phyloP scores from a whole-genome alignment of 2,113 vertebrate genomes.

The Acanthisitta chloris region DNA sequence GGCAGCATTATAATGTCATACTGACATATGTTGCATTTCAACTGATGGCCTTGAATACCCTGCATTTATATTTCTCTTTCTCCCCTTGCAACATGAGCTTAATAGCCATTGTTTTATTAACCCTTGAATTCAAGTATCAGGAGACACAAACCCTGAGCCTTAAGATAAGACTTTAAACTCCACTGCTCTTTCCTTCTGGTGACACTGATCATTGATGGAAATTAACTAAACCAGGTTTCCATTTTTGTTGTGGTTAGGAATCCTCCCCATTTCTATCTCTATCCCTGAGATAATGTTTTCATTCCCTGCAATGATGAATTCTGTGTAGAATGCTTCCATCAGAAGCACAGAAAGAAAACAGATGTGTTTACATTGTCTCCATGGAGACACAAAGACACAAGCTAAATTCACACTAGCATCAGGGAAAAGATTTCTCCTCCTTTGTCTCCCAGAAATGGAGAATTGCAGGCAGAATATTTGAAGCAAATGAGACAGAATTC shows the following conservation, averaged over 20 bases:
- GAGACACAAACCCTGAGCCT: background rate
- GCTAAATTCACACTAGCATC: background rate
- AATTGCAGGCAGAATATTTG: background rate
- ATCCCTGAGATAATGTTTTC: background rate
- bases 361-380: constrained; percentile 69
- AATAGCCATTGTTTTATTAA: background rate
- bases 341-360: constrained; percentile 41
- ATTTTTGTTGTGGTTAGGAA: background rate
- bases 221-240: background rate
- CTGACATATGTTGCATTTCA: background rate
- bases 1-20: background rate
- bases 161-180: background rate
- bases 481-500: background rate
- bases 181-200: background rate
- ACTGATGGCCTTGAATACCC: background rate
- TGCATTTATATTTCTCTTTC: background rate
- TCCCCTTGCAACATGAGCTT: background rate
- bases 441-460: constrained; percentile 54
- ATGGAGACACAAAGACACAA: constrained; percentile 64
- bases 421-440: background rate
- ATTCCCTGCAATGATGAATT: background rate
- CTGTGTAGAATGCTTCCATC: background rate
- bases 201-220: background rate
- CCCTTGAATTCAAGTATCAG: background rate
- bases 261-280: background rate